Conservation (phyloP, 2,888 invertebrate species). For the Amphiduros pacificus region DNA sequence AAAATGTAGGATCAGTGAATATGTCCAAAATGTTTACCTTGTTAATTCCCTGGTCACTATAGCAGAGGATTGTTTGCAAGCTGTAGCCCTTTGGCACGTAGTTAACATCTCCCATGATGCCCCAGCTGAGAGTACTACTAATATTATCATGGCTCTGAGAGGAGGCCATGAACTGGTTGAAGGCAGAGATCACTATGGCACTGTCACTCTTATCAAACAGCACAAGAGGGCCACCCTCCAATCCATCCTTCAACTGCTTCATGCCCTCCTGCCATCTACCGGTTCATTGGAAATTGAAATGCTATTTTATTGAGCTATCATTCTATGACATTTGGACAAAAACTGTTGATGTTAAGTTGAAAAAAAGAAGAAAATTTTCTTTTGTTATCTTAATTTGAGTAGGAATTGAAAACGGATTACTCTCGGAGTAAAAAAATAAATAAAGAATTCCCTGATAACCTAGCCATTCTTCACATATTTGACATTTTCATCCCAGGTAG, state of each 20-base stretch:
- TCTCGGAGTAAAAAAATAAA: no score
- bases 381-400: no score
- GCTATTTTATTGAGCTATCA: no score
- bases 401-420: no score
- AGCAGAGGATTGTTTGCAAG: constrained; percentile 37
- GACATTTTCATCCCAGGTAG: no score
- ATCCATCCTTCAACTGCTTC: constrained; percentile 28
- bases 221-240: constrained; percentile 38
- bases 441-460: no score
- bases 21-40: constrained; percentile 29
- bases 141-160: constrained; percentile 28
- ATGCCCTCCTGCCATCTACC: not conserved
- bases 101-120: constrained; percentile 43
- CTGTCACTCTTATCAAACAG: constrained; percentile 36
- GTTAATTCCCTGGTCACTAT: constrained; percentile 35
- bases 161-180: constrained; percentile 39
- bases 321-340: no score
- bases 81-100: constrained; percentile 30
- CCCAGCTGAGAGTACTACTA: constrained; percentile 33
- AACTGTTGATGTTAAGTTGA: no score
- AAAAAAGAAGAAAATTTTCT: no score
- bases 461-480: no score
- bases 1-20: not conserved
- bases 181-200: constrained; percentile 36
- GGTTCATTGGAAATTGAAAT: no score